Base-by-base conservation (phyloP, 2,797 vertebrate genomes). In the Lithobates sylvaticus region DNA sequence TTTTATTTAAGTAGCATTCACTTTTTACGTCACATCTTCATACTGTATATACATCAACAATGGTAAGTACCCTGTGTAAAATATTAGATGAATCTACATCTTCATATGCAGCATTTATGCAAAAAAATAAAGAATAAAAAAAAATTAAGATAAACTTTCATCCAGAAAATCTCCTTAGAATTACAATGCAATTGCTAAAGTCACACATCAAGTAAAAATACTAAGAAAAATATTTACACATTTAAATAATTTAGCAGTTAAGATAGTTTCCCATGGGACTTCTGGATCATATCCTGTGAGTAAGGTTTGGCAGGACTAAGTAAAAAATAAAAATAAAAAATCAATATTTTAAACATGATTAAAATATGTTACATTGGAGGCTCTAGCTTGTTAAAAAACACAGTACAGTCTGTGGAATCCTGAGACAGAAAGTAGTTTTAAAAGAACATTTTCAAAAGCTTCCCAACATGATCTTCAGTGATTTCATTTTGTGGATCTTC, bases 201-300 rank as follows among this genome's bases (percentile, higher is more conserved):
- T 69, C 79, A 81, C 68, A 61, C 68, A 34, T 61, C 69, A 71
- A 70, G 65, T 72, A 72, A 72, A 81, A 81, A 81, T 72, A 58
- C 7, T 36, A 72, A 72, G 34, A 39, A 61, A 69, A 78, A 42
- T 78, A 78, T 83, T 79, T 83, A 83, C 75, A 78, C 54, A 10
- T 73, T 76, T 75, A 42, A 88, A 82, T 84, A 78, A 81, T 68
- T 86, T 77, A 78, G 50, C 16, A 26, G 54, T 26, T 58, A 39
- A 36, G 10, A 32, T 36, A 58, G 18, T 42, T 42, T 61, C 54
- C 23, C 21, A 21, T 21, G 16, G 3, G 15, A 13, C 21, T 61
- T 61, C 6, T 61, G 54, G 6, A 61, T 61, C 6, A 61, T 1
- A 61, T 23, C 5, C 3, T 8, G 5, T 12, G 13, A 3, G 2